Evolutionary conservation across 2,113 vertebrate species (phyloP).

Genomic region (Pterocles burchelli): DNA sequence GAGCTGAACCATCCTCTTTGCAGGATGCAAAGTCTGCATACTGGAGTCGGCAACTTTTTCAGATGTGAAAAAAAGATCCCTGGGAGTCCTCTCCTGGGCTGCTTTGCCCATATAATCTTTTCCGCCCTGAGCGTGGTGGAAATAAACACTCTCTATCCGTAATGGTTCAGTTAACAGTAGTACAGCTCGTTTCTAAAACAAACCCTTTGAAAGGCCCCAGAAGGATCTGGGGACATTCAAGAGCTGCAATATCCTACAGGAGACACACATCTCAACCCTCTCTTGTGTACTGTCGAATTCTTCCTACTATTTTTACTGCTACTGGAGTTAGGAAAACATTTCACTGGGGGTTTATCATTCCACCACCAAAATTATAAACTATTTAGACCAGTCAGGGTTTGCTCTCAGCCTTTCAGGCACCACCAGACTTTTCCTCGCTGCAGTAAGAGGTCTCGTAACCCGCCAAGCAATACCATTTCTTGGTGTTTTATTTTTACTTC

Average conservation of each 20-base stretch:
- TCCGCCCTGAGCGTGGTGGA: neutral
- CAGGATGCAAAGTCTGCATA: neutral
- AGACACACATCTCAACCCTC: slow-evolving; percentile 35
- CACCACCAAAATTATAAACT: slow-evolving; percentile 60
- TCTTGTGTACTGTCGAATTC: neutral
- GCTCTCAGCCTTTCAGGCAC: slow-evolving; percentile 43
- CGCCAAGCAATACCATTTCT: neutral
- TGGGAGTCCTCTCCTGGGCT: neutral
- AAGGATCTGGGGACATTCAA: neutral
- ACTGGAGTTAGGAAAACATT: slow-evolving; percentile 46
- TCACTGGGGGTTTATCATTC: slow-evolving; percentile 53
- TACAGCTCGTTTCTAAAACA: slow-evolving; percentile 43
- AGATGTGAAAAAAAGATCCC: neutral
- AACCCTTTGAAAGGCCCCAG: slow-evolving; percentile 40
- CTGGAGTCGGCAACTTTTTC: slow-evolving; percentile 11
- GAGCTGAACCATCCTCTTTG: neutral
- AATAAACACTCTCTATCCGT: slow-evolving; percentile 35
- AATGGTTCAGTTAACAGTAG: slow-evolving; percentile 1
- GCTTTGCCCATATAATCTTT: slow-evolving; percentile 2
- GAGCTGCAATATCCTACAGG: slow-evolving; percentile 29
- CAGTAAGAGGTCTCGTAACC: neutral
- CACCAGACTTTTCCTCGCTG: neutral
- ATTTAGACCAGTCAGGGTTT: slow-evolving; percentile 36
- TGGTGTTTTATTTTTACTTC: neutral
- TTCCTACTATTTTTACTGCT: slow-evolving; percentile 49